These are phyloP conservation scores for Aegithalos caudatus DNA, from an alignment of 2,113 vertebrate species.

Conservation along the genomic window DNA sequence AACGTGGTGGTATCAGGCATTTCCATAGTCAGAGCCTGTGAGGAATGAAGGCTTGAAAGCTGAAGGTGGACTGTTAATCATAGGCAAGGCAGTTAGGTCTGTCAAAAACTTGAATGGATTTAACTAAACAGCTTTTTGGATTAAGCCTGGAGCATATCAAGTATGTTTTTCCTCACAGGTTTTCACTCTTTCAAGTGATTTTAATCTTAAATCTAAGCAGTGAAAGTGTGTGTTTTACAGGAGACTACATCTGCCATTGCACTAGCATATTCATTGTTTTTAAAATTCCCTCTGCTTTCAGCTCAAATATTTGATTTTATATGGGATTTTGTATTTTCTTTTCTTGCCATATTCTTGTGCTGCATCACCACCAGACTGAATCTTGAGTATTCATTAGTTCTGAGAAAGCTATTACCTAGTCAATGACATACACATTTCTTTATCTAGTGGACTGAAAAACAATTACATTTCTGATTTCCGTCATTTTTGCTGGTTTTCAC, in stretches of 20 bases:
- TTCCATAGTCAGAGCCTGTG: neutral
- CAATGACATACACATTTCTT: neutral
- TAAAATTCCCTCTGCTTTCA: neutral
- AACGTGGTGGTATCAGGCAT: neutral
- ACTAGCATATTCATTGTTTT: neutral
- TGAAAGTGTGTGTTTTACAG: neutral
- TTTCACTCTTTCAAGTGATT: neutral
- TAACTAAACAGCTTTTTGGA: neutral
- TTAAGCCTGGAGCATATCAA: neutral
- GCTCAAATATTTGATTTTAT: neutral
- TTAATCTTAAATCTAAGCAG: neutral
- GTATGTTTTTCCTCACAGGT: neutral
- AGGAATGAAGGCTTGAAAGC: neutral
- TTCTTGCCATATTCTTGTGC: neutral
- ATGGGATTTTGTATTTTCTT: neutral
- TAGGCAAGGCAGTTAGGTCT: neutral
- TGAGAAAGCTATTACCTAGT: neutral
- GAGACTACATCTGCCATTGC: neutral
- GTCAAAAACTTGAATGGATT: neutral
- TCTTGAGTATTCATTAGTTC: neutral
- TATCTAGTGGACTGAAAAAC: neutral
- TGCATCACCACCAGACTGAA: neutral
- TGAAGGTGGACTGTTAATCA: neutral
- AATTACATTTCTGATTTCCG: neutral
- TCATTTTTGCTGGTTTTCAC: neutral